Conservation (phyloP, 2,113 vertebrate genomes). For the Pyrgilauda ruficollis region DNA sequence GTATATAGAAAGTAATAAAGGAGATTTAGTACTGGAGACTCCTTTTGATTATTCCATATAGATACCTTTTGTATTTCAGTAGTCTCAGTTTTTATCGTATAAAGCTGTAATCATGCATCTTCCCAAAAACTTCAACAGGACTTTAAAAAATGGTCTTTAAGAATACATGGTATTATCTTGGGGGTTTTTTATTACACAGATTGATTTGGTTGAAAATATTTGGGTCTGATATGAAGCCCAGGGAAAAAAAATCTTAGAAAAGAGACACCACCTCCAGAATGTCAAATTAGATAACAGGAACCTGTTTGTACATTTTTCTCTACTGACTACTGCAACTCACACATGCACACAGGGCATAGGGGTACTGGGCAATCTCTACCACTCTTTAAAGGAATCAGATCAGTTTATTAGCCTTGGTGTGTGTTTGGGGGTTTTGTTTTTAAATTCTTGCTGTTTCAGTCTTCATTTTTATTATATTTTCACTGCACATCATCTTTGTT, state of each 20-base stretch:
- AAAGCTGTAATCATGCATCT: background rate
- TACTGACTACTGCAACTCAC: background rate
- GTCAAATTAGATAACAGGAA: background rate
- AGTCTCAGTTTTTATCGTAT: background rate
- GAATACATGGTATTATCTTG: fast-evolving
- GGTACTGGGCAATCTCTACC: background rate
- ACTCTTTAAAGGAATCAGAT: background rate
- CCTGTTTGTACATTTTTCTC: background rate
- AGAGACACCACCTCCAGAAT: background rate
- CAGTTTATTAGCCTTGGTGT: background rate
- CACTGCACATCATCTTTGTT: background rate
- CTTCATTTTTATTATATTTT: background rate
- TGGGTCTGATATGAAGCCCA: background rate
- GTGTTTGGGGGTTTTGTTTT: background rate
- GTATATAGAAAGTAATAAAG: background rate
- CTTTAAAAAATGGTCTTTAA: background rate
- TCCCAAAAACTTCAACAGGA: background rate
- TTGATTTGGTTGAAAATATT: background rate
- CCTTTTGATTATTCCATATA: background rate
- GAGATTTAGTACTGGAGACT: background rate
- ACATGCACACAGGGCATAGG: background rate
- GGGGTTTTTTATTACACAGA: background rate
- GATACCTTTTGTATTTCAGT: background rate
- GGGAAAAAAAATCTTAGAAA: background rate
- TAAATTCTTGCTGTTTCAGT: background rate